These are phyloP conservation scores for Tauraco hartlaubi DNA, from an alignment of 2,797 vertebrate genomes.

Conservation along the genomic window DNA sequence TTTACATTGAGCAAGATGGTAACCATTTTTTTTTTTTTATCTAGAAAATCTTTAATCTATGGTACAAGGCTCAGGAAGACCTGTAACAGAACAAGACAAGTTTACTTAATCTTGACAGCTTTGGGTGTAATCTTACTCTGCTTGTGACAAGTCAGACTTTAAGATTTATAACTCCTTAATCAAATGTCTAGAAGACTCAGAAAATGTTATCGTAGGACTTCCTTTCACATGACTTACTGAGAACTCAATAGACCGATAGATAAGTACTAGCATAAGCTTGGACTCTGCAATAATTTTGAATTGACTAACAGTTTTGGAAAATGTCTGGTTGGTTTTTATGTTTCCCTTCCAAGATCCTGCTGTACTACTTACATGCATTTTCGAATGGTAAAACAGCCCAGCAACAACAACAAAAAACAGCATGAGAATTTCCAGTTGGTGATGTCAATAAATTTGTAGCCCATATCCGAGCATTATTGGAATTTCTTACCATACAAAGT, in stretches of 20 bases:
- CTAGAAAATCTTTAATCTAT: conserved; percentile 85
- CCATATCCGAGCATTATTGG: conserved; percentile 45
- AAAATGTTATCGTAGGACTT: conserved; percentile 87
- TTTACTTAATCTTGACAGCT: conserved; percentile 91
- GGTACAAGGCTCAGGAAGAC: conserved; percentile 85
- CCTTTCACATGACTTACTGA: conserved; percentile 88
- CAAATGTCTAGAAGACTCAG: conserved; percentile 88
- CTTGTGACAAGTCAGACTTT: conserved; percentile 87
- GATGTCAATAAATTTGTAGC: conserved; percentile 41
- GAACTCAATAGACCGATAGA: conserved; percentile 86
- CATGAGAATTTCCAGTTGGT: conserved; percentile 28
- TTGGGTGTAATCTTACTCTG: conserved; percentile 87
- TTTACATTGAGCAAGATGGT: conserved; percentile 77
- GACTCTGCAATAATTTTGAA: conserved; percentile 77
- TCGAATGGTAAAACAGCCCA: neutral
- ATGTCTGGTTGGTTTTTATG: conserved; percentile 8
- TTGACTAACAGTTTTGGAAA: conserved; percentile 76
- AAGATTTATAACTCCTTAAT: conserved; percentile 92
- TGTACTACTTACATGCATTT: conserved; percentile 2
- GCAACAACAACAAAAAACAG: conserved; percentile 42
- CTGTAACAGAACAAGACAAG: conserved; percentile 88
- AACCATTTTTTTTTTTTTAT: conserved; percentile 76
- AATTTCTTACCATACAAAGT: conserved; percentile 64
- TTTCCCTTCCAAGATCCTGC: conserved; percentile 16
- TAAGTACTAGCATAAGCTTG: conserved; percentile 80